Conservation (phyloP, 1,140 invertebrate species). For the Zaprionus inermis region DNA sequence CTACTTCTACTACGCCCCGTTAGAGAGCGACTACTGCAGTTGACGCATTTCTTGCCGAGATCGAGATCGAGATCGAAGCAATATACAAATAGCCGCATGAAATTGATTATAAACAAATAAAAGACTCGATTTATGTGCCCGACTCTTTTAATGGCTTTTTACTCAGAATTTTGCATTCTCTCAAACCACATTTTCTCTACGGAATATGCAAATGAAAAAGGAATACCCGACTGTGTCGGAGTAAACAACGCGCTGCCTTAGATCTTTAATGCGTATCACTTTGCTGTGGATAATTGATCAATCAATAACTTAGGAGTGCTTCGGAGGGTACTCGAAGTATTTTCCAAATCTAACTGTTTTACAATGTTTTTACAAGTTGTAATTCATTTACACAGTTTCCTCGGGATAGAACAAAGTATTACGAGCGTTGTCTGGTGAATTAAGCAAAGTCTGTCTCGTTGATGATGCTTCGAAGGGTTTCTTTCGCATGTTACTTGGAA, state of each 20-base stretch:
- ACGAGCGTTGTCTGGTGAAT: no score
- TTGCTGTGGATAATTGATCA: slow-evolving; percentile 4
- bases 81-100: slow-evolving; percentile 58
- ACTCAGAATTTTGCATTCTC: slow-evolving; percentile 10
- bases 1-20: slow-evolving; percentile 16
- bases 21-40: slow-evolving; percentile 34
- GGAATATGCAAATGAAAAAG: slow-evolving; percentile 23
- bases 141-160: slow-evolving; percentile 60
- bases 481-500: neutral
- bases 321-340: no score
- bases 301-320: neutral
- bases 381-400: no score
- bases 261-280: slow-evolving; percentile 36
- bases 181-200: neutral
- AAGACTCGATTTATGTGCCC: slow-evolving; percentile 61
- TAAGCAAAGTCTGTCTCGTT: neutral
- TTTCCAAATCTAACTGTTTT: no score
- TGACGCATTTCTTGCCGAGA: slow-evolving; percentile 46
- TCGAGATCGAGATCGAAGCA: slow-evolving; percentile 1
- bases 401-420: neutral
- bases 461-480: neutral
- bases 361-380: no score
- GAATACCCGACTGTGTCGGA: neutral
- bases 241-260: slow-evolving; percentile 10
- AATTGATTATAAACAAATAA: slow-evolving; percentile 76